A percentile compares a stretch with the other conserved stretches of the same genome.
Conservation (phyloP, 2,113 vertebrate genomes). For the Paramisgurnus dabryanus region DNA sequence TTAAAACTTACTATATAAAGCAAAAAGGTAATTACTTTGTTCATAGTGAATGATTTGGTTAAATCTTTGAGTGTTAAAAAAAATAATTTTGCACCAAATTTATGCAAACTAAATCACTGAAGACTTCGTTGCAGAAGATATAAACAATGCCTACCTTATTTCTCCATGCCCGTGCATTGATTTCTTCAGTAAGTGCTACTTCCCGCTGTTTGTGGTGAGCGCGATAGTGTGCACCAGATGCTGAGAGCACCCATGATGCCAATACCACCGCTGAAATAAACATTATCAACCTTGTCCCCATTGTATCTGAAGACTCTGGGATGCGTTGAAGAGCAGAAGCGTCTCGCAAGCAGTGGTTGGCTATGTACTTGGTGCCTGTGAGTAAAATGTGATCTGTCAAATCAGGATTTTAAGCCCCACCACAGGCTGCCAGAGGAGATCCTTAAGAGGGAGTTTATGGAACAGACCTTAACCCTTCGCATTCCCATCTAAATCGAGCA, state of each 20-base stretch:
- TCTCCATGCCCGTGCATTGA: slow-evolving; percentile 56
- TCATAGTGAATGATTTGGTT: too few species aligned
- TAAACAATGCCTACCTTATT: slow-evolving; percentile 63
- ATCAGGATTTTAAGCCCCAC: slow-evolving; percentile 94
- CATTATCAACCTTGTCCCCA: slow-evolving; percentile 74
- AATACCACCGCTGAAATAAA: slow-evolving; percentile 75
- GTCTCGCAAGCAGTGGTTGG: slow-evolving; percentile 64
- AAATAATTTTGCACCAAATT: too few species aligned
- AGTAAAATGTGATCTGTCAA: slow-evolving; percentile 83
- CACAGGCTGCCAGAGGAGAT: slow-evolving; percentile 82
- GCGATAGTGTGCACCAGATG: slow-evolving; percentile 52
- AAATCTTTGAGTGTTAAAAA: too few species aligned
- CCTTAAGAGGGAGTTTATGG: slow-evolving; percentile 80
- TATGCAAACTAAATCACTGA: background rate
- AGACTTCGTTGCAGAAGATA: background rate
- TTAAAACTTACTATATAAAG: too few species aligned
- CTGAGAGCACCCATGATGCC: slow-evolving; percentile 75
- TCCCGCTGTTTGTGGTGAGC: slow-evolving; percentile 51
- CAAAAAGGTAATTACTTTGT: too few species aligned
- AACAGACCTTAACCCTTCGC: slow-evolving; percentile 89
- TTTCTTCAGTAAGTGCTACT: slow-evolving; percentile 54
- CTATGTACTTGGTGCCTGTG: slow-evolving; percentile 77
- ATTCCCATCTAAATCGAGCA: slow-evolving; percentile 63
- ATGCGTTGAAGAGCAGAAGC: slow-evolving; percentile 57
- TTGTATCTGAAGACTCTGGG: slow-evolving; percentile 62